Conservation (phyloP, 2,888 invertebrate genomes). For the Drosophila anomelani region DNA sequence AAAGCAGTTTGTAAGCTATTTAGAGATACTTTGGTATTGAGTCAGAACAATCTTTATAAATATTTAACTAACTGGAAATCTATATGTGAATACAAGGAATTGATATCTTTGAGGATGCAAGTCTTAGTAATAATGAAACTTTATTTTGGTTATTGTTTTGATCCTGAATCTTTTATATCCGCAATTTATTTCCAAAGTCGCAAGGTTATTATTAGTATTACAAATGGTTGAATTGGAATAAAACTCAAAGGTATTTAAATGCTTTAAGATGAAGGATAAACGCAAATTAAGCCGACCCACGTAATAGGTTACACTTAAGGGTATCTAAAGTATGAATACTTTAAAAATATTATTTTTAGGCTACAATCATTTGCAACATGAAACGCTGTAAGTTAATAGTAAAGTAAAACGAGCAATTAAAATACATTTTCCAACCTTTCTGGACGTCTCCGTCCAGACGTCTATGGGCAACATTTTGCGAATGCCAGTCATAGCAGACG, state of each 20-base stretch:
- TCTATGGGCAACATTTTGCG: conserved; percentile 21
- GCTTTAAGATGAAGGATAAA: not conserved
- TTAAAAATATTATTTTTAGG: not conserved
- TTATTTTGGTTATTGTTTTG: no score
- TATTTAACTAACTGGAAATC: no score
- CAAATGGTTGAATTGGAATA: not conserved
- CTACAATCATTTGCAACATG: not conserved
- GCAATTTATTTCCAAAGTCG: not conserved
- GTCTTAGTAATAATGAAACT: no score
- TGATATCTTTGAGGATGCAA: not conserved
- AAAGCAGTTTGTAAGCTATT: not conserved
- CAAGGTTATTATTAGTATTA: no score
- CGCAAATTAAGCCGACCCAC: not conserved
- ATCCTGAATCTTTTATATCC: no score
- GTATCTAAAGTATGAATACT: not conserved
- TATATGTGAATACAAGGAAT: not conserved
- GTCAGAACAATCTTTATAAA: no score
- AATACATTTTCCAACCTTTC: conserved; percentile 23
- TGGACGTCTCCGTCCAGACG: conserved; percentile 15
- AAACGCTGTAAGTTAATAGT: not conserved
- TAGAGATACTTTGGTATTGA: no score
- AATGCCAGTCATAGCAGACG: conserved; percentile 29
- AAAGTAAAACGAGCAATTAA: conserved; percentile 7
- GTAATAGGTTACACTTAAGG: not conserved
- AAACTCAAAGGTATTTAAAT: not conserved